These are phyloP conservation scores for Zeus faber DNA, from an alignment of 2,113 vertebrate species.

Conservation along the genomic window DNA sequence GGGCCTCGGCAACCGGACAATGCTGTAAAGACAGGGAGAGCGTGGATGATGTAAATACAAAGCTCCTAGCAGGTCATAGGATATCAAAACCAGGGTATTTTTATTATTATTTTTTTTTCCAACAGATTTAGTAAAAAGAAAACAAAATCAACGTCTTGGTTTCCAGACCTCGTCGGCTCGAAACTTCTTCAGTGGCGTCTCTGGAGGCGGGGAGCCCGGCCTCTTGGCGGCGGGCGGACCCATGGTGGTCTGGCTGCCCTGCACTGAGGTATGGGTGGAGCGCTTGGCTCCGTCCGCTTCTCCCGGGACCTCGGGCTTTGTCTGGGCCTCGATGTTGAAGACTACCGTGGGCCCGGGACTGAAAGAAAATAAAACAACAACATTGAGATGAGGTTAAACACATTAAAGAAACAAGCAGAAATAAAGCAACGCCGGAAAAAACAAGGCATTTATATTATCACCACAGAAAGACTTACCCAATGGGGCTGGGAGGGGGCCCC, in stretches of 20 bases:
- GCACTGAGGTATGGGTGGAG: slow-evolving; percentile 47
- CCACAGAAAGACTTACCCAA: slow-evolving; percentile 71
- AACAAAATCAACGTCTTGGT: too few relatives aligned
- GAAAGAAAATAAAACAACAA: background rate
- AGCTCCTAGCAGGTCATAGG: background rate
- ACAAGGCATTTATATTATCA: too few relatives aligned
- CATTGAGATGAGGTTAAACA: background rate
- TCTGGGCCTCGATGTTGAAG: background rate
- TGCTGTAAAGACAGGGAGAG: too few relatives aligned
- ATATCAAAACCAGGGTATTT: background rate
- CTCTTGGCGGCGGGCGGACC: slow-evolving; percentile 75
- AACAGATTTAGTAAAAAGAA: background rate
- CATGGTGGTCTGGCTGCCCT: slow-evolving; percentile 37
- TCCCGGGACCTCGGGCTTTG: slow-evolving; percentile 49
- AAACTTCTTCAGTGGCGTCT: slow-evolving; percentile 78
- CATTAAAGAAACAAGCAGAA: background rate
- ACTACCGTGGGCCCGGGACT: background rate
- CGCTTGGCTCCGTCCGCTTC: slow-evolving; percentile 72
- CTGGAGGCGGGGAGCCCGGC: slow-evolving; percentile 72
- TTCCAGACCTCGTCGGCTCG: slow-evolving; percentile 77
- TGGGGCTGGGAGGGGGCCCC: slow-evolving; percentile 81
- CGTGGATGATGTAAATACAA: background rate
- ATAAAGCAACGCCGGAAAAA: background rate
- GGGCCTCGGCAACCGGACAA: background rate
- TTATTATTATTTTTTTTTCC: background rate